A percentile compares a stretch with the other conserved stretches of the same genome.
Conservation (phyloP, 2,888 invertebrate species). For the Priocnemis perturbator region DNA sequence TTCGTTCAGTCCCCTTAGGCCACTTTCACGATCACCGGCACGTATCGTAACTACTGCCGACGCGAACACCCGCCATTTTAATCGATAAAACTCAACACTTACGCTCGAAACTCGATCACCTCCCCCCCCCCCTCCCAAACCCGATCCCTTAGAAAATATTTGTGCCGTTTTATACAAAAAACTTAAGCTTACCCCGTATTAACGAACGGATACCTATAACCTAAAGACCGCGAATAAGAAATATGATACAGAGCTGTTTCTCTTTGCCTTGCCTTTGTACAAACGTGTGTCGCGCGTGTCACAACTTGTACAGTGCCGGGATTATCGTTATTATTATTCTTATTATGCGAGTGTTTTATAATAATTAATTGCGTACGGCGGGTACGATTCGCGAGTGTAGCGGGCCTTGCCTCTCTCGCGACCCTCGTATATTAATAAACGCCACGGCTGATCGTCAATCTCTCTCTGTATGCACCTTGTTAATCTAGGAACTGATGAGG, state of each 20-base stretch:
- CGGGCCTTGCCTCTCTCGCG: too few relatives aligned
- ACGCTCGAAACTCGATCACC: slow-evolving; percentile 36
- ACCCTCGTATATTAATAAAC: too few relatives aligned
- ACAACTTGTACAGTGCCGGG: slow-evolving; percentile 28
- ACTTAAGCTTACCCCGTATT: slow-evolving; percentile 47
- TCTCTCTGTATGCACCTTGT: too few relatives aligned
- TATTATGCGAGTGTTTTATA: neutral
- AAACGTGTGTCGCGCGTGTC: slow-evolving; percentile 45
- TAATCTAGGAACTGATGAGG: too few relatives aligned
- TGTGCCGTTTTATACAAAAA: slow-evolving; percentile 59
- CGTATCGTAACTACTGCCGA: slow-evolving; percentile 8
- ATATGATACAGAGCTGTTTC: slow-evolving; percentile 57
- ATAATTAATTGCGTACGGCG: too few relatives aligned
- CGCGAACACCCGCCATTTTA: too few relatives aligned
- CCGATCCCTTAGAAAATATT: slow-evolving; percentile 57
- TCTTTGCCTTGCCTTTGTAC: slow-evolving; percentile 51
- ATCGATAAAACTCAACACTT: slow-evolving; percentile 47
- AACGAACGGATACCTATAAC: slow-evolving; percentile 49
- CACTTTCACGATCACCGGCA: too few relatives aligned
- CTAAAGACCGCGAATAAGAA: slow-evolving; percentile 48
- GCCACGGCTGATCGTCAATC: too few relatives aligned
- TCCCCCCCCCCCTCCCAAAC: slow-evolving; percentile 10
- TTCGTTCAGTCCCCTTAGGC: too few relatives aligned
- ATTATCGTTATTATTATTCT: slow-evolving; percentile 22
- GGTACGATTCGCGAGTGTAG: too few relatives aligned